phyloP scores from a whole-genome alignment of 2,888 invertebrate species.

The Hoplodrina blanda region DNA sequence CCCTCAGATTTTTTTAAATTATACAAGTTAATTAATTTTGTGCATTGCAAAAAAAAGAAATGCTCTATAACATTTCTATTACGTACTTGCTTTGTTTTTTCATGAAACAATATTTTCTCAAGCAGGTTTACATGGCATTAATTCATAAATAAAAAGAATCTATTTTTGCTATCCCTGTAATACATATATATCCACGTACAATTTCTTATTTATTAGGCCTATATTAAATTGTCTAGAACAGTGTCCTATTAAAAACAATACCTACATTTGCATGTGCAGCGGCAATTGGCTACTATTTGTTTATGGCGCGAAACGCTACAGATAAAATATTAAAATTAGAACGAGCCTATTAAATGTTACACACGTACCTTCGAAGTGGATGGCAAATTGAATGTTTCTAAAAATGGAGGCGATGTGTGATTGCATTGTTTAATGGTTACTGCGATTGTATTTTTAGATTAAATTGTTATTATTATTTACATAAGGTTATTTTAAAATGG shows the following conservation, averaged over 20 bases:
- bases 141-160: constrained; percentile 5
- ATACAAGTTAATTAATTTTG: no score
- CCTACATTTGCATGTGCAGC: constrained; percentile 62
- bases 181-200: no score
- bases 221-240: constrained; percentile 23
- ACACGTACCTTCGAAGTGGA: constrained; percentile 39
- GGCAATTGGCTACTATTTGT: constrained; percentile 65
- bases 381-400: constrained; percentile 43
- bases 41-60: no score
- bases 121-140: not conserved
- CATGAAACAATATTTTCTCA: not conserved
- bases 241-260: constrained; percentile 60
- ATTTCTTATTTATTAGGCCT: not conserved
- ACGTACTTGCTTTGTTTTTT: not conserved
- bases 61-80: no score
- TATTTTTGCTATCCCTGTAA: not conserved
- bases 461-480: not conserved
- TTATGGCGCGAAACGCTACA: constrained; percentile 64
- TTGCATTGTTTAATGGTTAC: constrained; percentile 37
- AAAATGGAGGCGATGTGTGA: constrained; percentile 51
- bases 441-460: constrained; percentile 2
- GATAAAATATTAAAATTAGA: constrained; percentile 74
- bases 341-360: constrained; percentile 56
- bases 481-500: not conserved
- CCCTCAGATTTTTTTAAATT: not conserved